Evolutionary conservation across 2,113 vertebrate genomes (phyloP).

Genomic region (Mormoops blainvillei): DNA sequence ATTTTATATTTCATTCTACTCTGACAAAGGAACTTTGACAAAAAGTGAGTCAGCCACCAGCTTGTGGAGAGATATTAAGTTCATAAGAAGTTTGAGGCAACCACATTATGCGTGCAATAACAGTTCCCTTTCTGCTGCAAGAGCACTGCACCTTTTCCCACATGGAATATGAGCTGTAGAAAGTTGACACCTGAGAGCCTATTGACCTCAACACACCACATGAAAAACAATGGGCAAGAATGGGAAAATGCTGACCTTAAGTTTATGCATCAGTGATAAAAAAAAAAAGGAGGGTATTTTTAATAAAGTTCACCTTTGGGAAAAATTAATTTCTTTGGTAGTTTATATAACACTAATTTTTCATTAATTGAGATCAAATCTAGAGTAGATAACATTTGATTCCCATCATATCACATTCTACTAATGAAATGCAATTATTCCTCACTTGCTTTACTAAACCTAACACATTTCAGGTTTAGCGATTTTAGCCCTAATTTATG

Average conservation of each 20-base stretch:
- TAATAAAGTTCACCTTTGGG: background rate
- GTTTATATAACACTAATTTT: background rate
- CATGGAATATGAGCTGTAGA: constrained; percentile 66
- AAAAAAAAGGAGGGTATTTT: background rate
- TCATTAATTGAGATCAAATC: constrained; percentile 45
- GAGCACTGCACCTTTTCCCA: constrained; percentile 64
- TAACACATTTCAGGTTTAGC: background rate
- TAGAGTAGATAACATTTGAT: constrained; percentile 37
- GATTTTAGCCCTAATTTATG: constrained; percentile 25
- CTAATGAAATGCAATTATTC: constrained; percentile 44
- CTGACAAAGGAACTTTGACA: constrained; percentile 41
- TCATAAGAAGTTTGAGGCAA: constrained; percentile 35
- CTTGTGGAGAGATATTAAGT: constrained; percentile 53
- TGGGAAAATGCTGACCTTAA: background rate
- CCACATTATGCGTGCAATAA: constrained; percentile 37
- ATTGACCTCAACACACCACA: background rate
- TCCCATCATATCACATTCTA: constrained; percentile 39
- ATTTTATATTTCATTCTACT: constrained; percentile 56
- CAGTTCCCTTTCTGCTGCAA: constrained; percentile 44
- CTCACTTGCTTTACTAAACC: constrained; percentile 25
- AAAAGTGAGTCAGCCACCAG: constrained; percentile 43
- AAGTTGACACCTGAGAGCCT: constrained; percentile 49
- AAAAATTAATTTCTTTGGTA: background rate
- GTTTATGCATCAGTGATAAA: background rate
- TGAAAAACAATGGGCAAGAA: constrained; percentile 43